Conservation (phyloP, 2,113 vertebrate genomes). For the Phyllostomus hastatus region DNA sequence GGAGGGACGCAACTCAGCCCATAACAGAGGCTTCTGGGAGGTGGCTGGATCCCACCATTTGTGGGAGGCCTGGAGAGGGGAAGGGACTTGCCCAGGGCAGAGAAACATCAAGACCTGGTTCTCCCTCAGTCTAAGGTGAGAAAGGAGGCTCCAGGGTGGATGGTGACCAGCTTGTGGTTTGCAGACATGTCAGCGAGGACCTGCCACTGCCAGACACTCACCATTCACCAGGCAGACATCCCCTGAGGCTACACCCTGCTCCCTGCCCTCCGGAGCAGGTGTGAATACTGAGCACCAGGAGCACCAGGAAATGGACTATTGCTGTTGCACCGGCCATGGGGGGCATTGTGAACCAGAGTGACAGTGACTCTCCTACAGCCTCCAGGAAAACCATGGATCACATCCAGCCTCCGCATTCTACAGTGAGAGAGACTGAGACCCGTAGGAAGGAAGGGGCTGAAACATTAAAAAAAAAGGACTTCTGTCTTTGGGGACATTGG, state of each 20-base stretch:
- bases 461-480: neutral
- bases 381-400: neutral
- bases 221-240: neutral
- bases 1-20: neutral
- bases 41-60: rapidly evolving
- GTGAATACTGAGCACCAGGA: neutral
- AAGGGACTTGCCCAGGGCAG: neutral
- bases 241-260: neutral
- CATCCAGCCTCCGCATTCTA: neutral
- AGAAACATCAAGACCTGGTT: neutral
- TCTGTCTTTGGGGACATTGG: neutral
- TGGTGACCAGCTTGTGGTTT: rapidly evolving
- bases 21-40: neutral
- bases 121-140: neutral
- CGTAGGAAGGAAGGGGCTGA: rapidly evolving
- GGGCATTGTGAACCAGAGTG: neutral
- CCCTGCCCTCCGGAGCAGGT: rapidly evolving
- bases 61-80: too few species aligned
- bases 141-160: neutral
- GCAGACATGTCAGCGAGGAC: rapidly evolving
- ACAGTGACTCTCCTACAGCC: neutral
- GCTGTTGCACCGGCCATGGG: rapidly evolving
- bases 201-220: rapidly evolving
- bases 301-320: neutral
- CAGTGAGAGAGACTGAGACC: neutral